Percentiles rank a stretch among this genome's conserved stretches.
These are phyloP conservation scores for Cyprinella venusta DNA, from an alignment of 2,797 vertebrate species.

Conservation along the genomic window DNA sequence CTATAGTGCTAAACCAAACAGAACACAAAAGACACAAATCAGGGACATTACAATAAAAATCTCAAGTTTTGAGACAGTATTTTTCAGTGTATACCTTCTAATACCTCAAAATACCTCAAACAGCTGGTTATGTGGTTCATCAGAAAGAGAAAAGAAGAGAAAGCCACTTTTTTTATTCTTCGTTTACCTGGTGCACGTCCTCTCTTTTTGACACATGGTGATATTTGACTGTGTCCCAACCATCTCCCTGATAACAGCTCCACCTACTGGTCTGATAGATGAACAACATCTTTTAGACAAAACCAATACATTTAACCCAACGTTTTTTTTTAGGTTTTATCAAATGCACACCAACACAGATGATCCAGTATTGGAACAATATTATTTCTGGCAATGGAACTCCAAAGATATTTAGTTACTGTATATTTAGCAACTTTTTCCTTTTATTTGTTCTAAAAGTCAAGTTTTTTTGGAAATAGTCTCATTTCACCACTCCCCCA, in stretches of 20 bases:
- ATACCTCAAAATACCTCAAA: neutral
- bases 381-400: neutral
- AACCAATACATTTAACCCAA: neutral
- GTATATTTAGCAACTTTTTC: neutral
- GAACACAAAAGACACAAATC: neutral
- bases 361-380: neutral
- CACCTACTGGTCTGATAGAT: conserved; percentile 66
- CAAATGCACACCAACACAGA: neutral
- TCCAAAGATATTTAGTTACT: neutral
- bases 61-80: neutral
- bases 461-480: too few species aligned
- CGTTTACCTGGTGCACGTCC: conserved; percentile 44
- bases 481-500: too few species aligned
- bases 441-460: neutral
- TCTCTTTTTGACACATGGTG: conserved; percentile 55
- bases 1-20: neutral
- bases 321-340: neutral
- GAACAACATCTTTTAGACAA: conserved; percentile 8
- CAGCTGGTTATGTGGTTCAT: neutral
- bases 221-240: conserved; percentile 32
- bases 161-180: conserved; percentile 41
- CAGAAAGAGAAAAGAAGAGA: conserved; percentile 45
- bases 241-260: conserved; percentile 67
- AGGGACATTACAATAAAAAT: neutral
- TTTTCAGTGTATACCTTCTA: neutral